Conservation (phyloP, 2,888 invertebrate species). For the Platynereis dumerilii region DNA sequence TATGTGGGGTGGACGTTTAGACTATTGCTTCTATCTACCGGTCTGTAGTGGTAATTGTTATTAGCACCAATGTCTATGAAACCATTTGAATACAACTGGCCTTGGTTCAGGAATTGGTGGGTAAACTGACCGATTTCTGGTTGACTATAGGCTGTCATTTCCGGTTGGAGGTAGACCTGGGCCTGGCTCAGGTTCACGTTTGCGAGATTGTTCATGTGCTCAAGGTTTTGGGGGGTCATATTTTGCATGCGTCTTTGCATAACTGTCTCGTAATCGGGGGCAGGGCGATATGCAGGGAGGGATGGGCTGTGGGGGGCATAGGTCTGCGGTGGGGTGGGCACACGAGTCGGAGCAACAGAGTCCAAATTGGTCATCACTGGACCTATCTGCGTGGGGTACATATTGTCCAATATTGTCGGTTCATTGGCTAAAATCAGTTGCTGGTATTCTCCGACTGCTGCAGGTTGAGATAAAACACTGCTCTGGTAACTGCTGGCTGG, state of each 20-base stretch:
- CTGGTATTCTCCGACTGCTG: too few relatives aligned
- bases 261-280: slow-evolving; percentile 84
- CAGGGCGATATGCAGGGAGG: slow-evolving; percentile 71
- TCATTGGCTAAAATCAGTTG: too few relatives aligned
- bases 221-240: slow-evolving; percentile 26
- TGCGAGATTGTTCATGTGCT: slow-evolving; percentile 21
- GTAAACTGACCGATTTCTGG: slow-evolving; percentile 50
- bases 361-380: too few relatives aligned
- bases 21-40: slow-evolving; percentile 47
- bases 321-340: too few relatives aligned
- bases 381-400: too few relatives aligned
- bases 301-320: neutral
- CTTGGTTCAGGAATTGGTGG: slow-evolving; percentile 4
- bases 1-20: slow-evolving; percentile 58
- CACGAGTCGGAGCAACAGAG: too few relatives aligned
- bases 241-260: slow-evolving; percentile 34
- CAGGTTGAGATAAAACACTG: too few relatives aligned
- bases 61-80: slow-evolving; percentile 8
- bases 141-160: slow-evolving; percentile 45
- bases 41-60: slow-evolving; percentile 21
- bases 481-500: too few relatives aligned
- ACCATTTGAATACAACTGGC: neutral
- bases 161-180: slow-evolving; percentile 37
- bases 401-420: too few relatives aligned
- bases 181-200: slow-evolving; percentile 32